Evolutionary conservation across 1,140 invertebrate species (phyloP), one percentile per base, ranked within the genome.

Genomic region (Thrips palmi): DNA sequence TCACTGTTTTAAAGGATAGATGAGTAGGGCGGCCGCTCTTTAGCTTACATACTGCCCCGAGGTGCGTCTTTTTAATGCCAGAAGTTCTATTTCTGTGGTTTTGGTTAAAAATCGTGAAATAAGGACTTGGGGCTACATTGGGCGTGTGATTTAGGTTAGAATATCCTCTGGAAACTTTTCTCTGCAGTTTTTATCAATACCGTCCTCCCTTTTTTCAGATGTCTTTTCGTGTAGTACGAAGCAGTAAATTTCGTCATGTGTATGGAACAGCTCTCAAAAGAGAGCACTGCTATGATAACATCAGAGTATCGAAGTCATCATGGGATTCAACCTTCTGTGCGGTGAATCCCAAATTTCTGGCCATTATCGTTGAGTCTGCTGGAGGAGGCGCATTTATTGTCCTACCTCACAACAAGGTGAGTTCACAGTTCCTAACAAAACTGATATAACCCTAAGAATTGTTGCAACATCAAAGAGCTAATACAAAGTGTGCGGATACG

Each of bases 281-380:
- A 54, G 93, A 98, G 58, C 83, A 96, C 65, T 98, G 94, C 64
- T 98, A 97, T 64, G 93, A 97, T 63, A 94, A 96, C 60, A 89
- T 99, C 54, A 69, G 92, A 52, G 91, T 99, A 30, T 96, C 92
- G 14, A 96, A 97, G 60, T 92, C 84, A 55, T 92, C 88, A 27
- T 94, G 89, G 88, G 96, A 99, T 60, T 93, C 91, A 31, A 92
- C 87, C 39, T 97, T 97, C 59, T 97, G 92, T 69, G 83, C 86
- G 45, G 93, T 98, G 45, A 99, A 99, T 65, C 92, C 94, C 14
- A 99, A 99, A 63, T 99, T 97, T 63, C 65, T 99, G 47, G 96
- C 96, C 40, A 88, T 98, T 52, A 94, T 99, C 57, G 93, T 94
- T 34, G 94, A 98, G 62, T 92, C 89, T 31, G 92, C 91, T 33